Evolutionary conservation across 2,888 invertebrate species (phyloP), one percentile per base, ranked within the genome.

Genomic region (Lepidochitona cinerea): DNA sequence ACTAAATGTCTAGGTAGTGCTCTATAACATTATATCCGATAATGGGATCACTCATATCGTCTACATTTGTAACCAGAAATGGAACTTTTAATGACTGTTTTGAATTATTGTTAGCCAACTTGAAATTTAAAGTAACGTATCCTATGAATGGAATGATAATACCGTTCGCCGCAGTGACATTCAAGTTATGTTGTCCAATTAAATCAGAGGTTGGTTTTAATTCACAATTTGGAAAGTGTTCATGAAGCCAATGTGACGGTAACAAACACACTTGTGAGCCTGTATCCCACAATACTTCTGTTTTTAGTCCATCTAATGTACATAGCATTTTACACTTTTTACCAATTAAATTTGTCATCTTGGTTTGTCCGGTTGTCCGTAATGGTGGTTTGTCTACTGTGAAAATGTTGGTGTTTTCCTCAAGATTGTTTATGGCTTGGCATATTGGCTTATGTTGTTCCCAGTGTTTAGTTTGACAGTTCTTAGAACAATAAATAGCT

Each of bases 271-370:
- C 59, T 32, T 59, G 59, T 29, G 59, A 23, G 29, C 59, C 59
- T 4, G 59, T 59, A 32, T 59, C 59, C 59, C 5, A 59, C 59
- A 59, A 9, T 29, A 59, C 59, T 59, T 59, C 7, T 14, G 59
- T 59, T 59, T 59, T 59, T 29, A 59, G 12, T 1, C 59, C 59
- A 18, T 59, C 32, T 26, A 59, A 7, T 23, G 59, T 59, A 59
- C 59, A 59, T 32, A 59, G 32, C 59, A 59, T 59, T 59, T 59
- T 59, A 59, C 59, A 26, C 59, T 26, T 59, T 23, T 59, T 29
- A 14, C 32, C 59, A 59, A 59, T 26, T 29, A 59, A 59, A 59
- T 59, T 59, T 23, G 26, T 59, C 59, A 59, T 26, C 29, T 59
- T 18, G 26, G n/a, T n/a, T n/a, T n/a, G n/a, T n/a, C n/a, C n/a